Conservation (phyloP, 2,797 vertebrate species). For the Sebastolobus alascanus region DNA sequence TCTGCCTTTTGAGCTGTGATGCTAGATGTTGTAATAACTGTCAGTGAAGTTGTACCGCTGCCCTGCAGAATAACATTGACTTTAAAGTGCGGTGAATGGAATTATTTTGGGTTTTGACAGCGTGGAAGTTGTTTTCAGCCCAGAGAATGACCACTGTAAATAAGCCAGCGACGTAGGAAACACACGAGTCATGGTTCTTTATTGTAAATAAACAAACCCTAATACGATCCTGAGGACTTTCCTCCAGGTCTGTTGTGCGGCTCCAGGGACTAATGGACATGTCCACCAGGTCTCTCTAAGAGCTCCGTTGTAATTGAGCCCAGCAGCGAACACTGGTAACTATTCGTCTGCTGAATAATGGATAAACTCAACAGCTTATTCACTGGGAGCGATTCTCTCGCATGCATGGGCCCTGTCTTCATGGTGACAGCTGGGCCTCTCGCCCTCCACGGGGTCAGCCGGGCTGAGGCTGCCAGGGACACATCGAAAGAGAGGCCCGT, state of each 20-base stretch:
- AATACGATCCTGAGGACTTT: constrained; percentile 13
- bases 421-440: constrained; percentile 65
- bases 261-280: constrained; percentile 32
- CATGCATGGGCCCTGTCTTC: constrained; percentile 59
- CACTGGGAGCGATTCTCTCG: constrained; percentile 56
- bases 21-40: constrained; percentile 38
- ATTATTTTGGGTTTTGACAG: constrained; percentile 20
- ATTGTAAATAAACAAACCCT: constrained; percentile 25
- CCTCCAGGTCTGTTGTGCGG: constrained; percentile 26
- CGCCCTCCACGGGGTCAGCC: constrained; percentile 31
- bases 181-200: constrained; percentile 3
- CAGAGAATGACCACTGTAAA: neutral
- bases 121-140: constrained; percentile 5
- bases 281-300: constrained; percentile 26
- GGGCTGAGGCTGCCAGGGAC: constrained; percentile 20
- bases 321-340: constrained; percentile 64
- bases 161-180: neutral
- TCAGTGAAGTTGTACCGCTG: neutral
- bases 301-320: constrained; percentile 62
- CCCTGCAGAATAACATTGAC: constrained; percentile 14
- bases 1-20: constrained; percentile 25
- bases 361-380: constrained; percentile 65
- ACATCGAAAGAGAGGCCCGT: constrained; percentile 1
- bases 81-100: neutral
- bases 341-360: constrained; percentile 72